Percentiles rank a stretch among this genome's conserved stretches.
Conservation (phyloP, 1,140 invertebrate genomes). For the Heliconius melpomene region DNA sequence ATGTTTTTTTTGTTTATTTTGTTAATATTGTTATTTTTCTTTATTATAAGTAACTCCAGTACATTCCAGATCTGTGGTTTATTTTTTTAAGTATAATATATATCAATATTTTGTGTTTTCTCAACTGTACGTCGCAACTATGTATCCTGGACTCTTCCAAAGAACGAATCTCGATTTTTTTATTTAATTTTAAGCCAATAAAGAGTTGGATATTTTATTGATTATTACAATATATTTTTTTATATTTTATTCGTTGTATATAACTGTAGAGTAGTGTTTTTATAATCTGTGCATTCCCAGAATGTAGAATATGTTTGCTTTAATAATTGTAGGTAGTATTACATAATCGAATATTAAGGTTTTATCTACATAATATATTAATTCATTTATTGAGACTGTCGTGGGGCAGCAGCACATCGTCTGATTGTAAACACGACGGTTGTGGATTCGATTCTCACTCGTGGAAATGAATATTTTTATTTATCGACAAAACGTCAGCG, state of each 20-base stretch:
- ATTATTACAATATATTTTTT: conserved; percentile 66
- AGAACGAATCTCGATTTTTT: conserved; percentile 60
- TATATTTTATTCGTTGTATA: conserved; percentile 65
- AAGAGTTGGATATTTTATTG: conserved; percentile 43
- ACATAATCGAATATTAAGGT: conserved; percentile 29
- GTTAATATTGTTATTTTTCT: neutral
- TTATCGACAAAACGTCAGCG: too few relatives aligned
- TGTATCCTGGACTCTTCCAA: conserved; percentile 53
- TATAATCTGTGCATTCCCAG: conserved; percentile 63
- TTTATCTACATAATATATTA: conserved; percentile 10
- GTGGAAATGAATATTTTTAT: too few relatives aligned
- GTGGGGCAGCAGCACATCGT: too few relatives aligned
- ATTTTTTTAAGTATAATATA: conserved; percentile 4
- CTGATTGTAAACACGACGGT: too few relatives aligned
- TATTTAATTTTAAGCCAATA: conserved; percentile 43
- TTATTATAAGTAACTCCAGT: neutral
- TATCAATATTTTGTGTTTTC: conserved; percentile 1
- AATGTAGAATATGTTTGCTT: conserved; percentile 72
- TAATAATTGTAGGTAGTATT: conserved; percentile 64
- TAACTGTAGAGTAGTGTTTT: conserved; percentile 58
- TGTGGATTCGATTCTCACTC: too few relatives aligned
- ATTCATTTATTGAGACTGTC: neutral
- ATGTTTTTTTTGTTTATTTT: neutral
- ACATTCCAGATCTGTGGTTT: conserved; percentile 22
- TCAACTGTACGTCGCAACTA: neutral